These are phyloP conservation scores for Zaprionus ornatus DNA, from an alignment of 1,140 invertebrate genomes.

Conservation along the genomic window DNA sequence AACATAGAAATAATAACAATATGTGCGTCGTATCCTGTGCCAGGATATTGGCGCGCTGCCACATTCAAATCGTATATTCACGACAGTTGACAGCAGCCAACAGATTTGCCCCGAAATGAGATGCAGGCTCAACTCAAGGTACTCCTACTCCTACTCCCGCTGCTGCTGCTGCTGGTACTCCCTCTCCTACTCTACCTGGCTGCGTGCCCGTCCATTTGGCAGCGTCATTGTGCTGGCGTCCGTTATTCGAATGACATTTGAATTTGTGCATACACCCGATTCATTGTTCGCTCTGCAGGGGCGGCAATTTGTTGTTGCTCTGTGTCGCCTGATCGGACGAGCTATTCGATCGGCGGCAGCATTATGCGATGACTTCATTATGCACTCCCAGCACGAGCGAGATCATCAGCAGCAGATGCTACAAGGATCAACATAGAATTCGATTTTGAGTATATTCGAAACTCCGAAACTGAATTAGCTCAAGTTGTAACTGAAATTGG, in stretches of 20 bases:
- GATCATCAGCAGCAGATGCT: conserved; percentile 23
- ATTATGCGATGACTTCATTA: conserved; percentile 67
- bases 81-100: conserved; percentile 11
- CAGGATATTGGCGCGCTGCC: conserved; percentile 65
- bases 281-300: conserved; percentile 32
- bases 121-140: conserved; percentile 73
- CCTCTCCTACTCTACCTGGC: conserved; percentile 42
- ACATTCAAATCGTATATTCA: conserved; percentile 58
- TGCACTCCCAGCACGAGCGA: conserved; percentile 11
- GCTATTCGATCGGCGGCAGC: conserved; percentile 52
- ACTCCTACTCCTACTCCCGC: conserved; percentile 24
- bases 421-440: conserved; percentile 4
- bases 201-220: conserved; percentile 57
- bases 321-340: not conserved
- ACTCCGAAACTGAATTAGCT: not conserved
- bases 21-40: conserved; percentile 72
- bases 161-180: conserved; percentile 6
- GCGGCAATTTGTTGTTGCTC: conserved; percentile 43
- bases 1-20: conserved; percentile 76
- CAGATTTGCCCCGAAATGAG: conserved; percentile 65
- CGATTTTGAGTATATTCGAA: not conserved
- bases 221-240: conserved; percentile 64
- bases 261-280: conserved; percentile 55
- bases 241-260: conserved; percentile 78
- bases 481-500: conserved; percentile 8